phyloP scores from a whole-genome alignment of 64 coral and sea anemone genomes.

The Dendronephthya gigantea region DNA sequence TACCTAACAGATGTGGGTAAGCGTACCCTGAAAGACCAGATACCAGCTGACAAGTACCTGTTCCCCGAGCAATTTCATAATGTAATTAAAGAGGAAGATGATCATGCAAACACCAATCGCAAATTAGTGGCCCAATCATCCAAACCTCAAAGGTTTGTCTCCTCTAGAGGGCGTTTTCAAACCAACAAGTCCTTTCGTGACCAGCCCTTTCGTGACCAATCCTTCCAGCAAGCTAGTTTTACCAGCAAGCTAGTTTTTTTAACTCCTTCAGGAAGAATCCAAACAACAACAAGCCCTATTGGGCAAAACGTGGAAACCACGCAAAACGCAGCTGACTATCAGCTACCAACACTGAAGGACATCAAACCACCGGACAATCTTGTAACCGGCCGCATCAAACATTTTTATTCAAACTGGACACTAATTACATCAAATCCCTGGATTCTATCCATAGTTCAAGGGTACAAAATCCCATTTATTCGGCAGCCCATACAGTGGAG shows the following conservation, averaged over 20 bases:
- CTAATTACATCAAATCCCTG: constrained; percentile 7
- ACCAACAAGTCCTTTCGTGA: not conserved
- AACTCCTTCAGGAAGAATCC: not conserved
- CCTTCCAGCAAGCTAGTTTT: not conserved
- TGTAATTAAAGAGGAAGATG: constrained; percentile 35
- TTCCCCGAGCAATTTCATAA: constrained; percentile 40
- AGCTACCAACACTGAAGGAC: not conserved
- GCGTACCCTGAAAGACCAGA: not conserved
- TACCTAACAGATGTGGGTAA: not conserved
- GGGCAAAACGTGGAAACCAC: not conserved
- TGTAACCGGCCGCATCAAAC: too few species aligned
- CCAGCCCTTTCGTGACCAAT: not conserved
- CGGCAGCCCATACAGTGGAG: not conserved
- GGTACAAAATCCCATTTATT: not conserved
- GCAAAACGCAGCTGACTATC: not conserved
- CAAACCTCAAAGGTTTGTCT: not conserved
- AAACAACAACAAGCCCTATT: not conserved
- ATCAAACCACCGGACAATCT: too few species aligned
- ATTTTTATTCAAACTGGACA: not conserved
- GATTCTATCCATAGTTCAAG: constrained; percentile 8
- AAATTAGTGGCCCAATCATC: not conserved
- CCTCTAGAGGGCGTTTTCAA: constrained; percentile 1
- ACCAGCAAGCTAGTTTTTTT: not conserved
- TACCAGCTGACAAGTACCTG: not conserved
- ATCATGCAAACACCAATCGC: constrained; percentile 22